These are phyloP conservation scores for Lateolabrax maculatus DNA, from an alignment of 2,797 vertebrate genomes.

Conservation along the genomic window DNA sequence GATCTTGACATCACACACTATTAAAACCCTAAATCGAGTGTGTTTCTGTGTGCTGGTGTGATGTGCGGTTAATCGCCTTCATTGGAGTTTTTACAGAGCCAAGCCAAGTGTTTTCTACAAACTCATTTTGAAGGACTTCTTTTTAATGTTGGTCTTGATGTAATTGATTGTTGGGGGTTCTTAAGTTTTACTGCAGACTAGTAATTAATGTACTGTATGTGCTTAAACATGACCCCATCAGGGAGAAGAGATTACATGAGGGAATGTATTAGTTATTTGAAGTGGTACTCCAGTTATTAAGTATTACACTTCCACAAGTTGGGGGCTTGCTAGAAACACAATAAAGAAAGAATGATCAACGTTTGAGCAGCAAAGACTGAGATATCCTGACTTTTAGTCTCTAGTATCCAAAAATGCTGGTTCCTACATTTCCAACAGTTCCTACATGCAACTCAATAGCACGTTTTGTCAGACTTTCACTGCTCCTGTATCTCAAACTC, in stretches of 20 bases:
- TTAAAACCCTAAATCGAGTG: slow-evolving; percentile 57
- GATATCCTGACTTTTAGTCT: not conserved
- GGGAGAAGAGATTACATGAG: not conserved
- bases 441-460: not conserved
- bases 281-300: not conserved
- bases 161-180: slow-evolving; percentile 66
- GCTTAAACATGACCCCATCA: slow-evolving; percentile 35
- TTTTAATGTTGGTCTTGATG: slow-evolving; percentile 67
- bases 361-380: not conserved
- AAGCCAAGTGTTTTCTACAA: slow-evolving; percentile 67
- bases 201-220: slow-evolving; percentile 39
- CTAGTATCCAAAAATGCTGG: not conserved
- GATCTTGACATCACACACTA: slow-evolving; percentile 70
- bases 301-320: not conserved
- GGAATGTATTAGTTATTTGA: slow-evolving; percentile 5
- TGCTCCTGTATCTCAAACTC: not conserved
- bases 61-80: slow-evolving; percentile 78
- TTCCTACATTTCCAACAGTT: slow-evolving; percentile 18
- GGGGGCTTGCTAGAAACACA: not conserved
- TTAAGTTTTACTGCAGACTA: slow-evolving; percentile 51
- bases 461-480: not conserved
- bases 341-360: not conserved
- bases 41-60: slow-evolving; percentile 66
- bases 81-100: slow-evolving; percentile 70
- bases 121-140: slow-evolving; percentile 65